Percentiles rank a stretch among this genome's conserved stretches.
Evolutionary conservation across 2,797 vertebrate species (phyloP).

Genomic region (Melanotaenia maccullochi): DNA sequence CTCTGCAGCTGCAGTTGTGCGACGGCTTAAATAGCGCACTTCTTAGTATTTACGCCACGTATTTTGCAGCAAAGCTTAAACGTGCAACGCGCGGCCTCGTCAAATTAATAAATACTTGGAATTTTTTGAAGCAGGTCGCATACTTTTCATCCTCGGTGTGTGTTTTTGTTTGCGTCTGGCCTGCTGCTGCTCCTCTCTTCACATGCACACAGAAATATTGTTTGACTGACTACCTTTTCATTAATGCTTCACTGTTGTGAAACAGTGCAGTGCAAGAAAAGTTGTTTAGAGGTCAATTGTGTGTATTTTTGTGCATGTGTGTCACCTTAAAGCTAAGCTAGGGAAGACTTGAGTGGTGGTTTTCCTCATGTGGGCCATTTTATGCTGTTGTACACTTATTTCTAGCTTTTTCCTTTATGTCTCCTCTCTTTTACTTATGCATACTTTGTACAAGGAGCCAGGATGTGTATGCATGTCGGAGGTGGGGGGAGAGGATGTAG

Average conservation of each 20-base stretch:
- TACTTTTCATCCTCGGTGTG: conserved; percentile 20
- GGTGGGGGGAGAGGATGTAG: conserved; percentile 81
- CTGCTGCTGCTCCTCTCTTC: conserved; percentile 3
- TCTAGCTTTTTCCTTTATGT: conserved; percentile 75
- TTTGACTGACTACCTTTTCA: conserved; percentile 51
- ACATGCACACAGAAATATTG: conserved; percentile 27
- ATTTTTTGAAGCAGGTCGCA: conserved; percentile 18
- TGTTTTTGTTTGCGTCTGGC: conserved; percentile 31
- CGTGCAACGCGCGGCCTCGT: conserved; percentile 33
- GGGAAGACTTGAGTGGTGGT: conserved; percentile 64
- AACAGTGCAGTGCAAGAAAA: conserved; percentile 32
- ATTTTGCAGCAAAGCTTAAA: conserved; percentile 49
- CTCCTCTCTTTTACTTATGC: neutral
- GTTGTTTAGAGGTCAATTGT: conserved; percentile 46
- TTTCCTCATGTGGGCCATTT: conserved; percentile 59
- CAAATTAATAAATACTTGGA: conserved; percentile 5
- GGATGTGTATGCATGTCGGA: conserved; percentile 83
- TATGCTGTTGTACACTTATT: conserved; percentile 82
- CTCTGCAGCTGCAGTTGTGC: conserved; percentile 72
- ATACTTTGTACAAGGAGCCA: conserved; percentile 83
- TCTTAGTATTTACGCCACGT: conserved; percentile 46
- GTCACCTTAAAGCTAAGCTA: conserved; percentile 38
- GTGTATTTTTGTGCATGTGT: conserved; percentile 2
- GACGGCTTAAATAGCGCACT: conserved; percentile 44
- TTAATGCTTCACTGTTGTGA: conserved; percentile 47